Base-by-base conservation (phyloP, 2,797 vertebrate species). In the Orestias chungarensis region DNA sequence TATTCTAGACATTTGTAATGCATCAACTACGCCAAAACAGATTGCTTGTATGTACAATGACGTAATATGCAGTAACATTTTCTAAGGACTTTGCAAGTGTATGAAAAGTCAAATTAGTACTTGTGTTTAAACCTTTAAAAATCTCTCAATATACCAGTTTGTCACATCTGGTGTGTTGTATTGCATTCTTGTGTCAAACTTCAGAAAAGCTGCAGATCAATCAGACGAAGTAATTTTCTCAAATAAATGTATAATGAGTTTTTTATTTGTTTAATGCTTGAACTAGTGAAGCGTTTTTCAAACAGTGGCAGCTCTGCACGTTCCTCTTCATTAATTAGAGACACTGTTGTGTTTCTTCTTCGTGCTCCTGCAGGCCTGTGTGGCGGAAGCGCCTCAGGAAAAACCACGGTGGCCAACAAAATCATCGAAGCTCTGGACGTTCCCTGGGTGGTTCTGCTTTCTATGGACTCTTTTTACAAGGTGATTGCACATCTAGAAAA, bases 401-500 rank as follows among this genome's bases (percentile, higher is more conserved):
- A 97, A 94, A 97, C 96, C 7, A 97, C 96, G 0, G 96, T 97
- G 35, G 96, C 96, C 70, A 97, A 96, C 81, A 95, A 95, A 88
- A 97, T 97, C 82, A 97, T 96, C 0, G 96, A 97, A 74, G 96
- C 96, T 0, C 90, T 97, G 85, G 96, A 97, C 7, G 96, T 97
- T 64, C 96, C 96, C 44, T 97, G 96, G 96, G 96, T 97, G 64
- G 96, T 97, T 49, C 93, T 97, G 42, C 95, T 97, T 8, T 97
- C 96, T 70, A 97, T 97, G 96, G 96, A 97, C 81, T 97, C 96
- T 6, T 97, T 97, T 88, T 97, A 97, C 85, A 97, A 97, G 96
- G 96, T 96, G 79, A 20, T 72, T 0, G 66, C 15, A 25, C 33
- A n/a, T 18, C 57, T 57, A 11, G 35, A 38, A 40, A 40, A 62